Evolutionary conservation across 1,140 invertebrate species (phyloP).

Genomic region (Stegodyphus mimosarum): DNA sequence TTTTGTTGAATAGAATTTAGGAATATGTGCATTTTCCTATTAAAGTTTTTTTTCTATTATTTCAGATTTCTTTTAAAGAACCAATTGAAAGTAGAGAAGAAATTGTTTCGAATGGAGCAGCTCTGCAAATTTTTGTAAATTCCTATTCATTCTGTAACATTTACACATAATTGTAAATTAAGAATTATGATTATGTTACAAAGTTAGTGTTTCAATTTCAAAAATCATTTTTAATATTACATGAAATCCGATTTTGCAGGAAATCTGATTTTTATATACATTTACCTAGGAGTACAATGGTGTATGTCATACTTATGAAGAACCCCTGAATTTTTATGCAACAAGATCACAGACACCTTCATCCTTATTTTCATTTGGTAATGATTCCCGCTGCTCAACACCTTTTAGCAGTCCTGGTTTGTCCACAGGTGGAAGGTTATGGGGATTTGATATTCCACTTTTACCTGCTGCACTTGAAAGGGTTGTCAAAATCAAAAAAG

Average conservation of each 20-base stretch:
- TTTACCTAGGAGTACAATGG: constrained; percentile 46
- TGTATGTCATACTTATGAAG: constrained; percentile 47
- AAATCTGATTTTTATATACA: not conserved
- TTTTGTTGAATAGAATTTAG: not conserved
- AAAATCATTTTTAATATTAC: not conserved
- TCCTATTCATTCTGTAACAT: no score
- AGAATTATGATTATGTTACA: no score
- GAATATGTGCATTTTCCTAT: not conserved
- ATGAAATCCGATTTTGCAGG: not conserved
- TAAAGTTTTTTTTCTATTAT: not conserved
- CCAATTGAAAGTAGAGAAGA: constrained; percentile 30
- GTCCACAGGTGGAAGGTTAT: constrained; percentile 64
- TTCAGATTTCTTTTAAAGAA: constrained; percentile 56
- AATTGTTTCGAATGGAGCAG: constrained; percentile 36
- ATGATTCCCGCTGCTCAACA: constrained; percentile 54
- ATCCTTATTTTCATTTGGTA: constrained; percentile 56
- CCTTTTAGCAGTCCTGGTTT: constrained; percentile 60
- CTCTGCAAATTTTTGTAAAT: constrained; percentile 50
- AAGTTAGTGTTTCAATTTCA: not conserved
- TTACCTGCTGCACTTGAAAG: constrained; percentile 74
- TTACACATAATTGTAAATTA: no score
- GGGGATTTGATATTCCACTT: constrained; percentile 66
- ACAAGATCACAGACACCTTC: constrained; percentile 60
- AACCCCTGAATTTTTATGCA: constrained; percentile 25
- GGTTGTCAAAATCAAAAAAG: constrained; percentile 74